These are phyloP conservation scores for Fistularia tabacaria DNA, from an alignment of 2,797 vertebrate species.

Conservation along the genomic window DNA sequence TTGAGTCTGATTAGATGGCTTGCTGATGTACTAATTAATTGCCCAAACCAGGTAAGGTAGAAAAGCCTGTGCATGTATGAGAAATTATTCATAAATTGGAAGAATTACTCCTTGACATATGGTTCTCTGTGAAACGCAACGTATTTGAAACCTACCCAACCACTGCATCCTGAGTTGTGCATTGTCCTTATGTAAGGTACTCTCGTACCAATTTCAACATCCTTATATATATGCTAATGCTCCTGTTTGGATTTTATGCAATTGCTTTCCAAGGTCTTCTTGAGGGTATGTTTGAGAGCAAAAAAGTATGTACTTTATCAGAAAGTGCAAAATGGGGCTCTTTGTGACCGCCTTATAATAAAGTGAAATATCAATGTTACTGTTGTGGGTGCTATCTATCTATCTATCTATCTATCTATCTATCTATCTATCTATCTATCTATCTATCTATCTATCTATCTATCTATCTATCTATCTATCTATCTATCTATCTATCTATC, in stretches of 20 bases:
- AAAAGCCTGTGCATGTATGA: not conserved
- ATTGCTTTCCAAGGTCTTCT: slow-evolving; percentile 46
- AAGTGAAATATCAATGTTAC: too few relatives aligned
- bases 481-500: too few relatives aligned
- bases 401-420: slow-evolving; percentile 1
- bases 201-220: slow-evolving; percentile 16
- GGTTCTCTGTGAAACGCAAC: not conserved
- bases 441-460: not conserved
- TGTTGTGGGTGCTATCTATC: too few relatives aligned
- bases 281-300: slow-evolving; percentile 28
- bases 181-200: slow-evolving; percentile 15
- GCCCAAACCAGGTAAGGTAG: slow-evolving; percentile 2
- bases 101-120: slow-evolving; percentile 9
- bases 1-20: too few relatives aligned
- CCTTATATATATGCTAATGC: slow-evolving; percentile 54
- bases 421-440: not conserved
- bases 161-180: slow-evolving; percentile 2
- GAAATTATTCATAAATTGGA: not conserved
- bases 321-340: slow-evolving; percentile 24
- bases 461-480: too few relatives aligned
- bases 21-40: too few relatives aligned
- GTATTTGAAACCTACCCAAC: slow-evolving; percentile 20
- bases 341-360: too few relatives aligned
- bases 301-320: slow-evolving; percentile 37
- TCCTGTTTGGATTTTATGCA: slow-evolving; percentile 16